Base-by-base conservation (phyloP, 2,888 invertebrate genomes). In the Nudaria mundana region DNA sequence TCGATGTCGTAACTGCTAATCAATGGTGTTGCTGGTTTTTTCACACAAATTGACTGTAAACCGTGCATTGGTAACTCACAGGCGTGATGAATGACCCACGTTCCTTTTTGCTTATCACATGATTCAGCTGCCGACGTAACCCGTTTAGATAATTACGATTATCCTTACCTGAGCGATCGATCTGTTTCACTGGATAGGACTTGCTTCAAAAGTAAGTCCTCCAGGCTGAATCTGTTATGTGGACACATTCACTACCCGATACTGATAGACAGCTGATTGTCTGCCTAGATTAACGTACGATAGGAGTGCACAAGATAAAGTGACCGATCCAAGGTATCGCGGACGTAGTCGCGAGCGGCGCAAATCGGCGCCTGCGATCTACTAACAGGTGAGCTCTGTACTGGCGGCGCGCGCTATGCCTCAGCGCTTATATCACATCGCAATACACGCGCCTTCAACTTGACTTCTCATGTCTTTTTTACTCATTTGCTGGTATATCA, bases 351-450 rank as follows among this genome's bases (percentile, higher is more conserved):
- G 58, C 62, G 62, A n/a, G 47, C 51, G 57, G 61, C 66, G 68
- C 68, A 70, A 49, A 48, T 52, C 42, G 56, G 66, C 75, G 83
- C 83, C 71, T 72, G 80, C 81, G 78, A 58, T 67, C 70, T 61
- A 56, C 70, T 63, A 64, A 75, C 73, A 70, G 70, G 78, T 75
- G 66, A 67, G 66, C 48, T 74, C 65, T 68, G 70, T 83, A 88
- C 87, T 88, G 84, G 61, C 80, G 69, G 75, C 78, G 83, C 82
- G 84, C 84, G 84, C 67, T 63, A 55, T 50, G 61, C 55, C 52
- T 70, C 43, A 71, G 57, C 76, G 75, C 84, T 87, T 88, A 79
- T 87, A 88, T 85, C 81, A 87, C 71, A 81, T 84, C 79, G 77
- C 71, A 71, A 68, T 69, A 66, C 68, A 63, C 70, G 69, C 76